These are phyloP conservation scores for Chelonus formosanus DNA, from an alignment of 2,888 invertebrate genomes.

Conservation along the genomic window DNA sequence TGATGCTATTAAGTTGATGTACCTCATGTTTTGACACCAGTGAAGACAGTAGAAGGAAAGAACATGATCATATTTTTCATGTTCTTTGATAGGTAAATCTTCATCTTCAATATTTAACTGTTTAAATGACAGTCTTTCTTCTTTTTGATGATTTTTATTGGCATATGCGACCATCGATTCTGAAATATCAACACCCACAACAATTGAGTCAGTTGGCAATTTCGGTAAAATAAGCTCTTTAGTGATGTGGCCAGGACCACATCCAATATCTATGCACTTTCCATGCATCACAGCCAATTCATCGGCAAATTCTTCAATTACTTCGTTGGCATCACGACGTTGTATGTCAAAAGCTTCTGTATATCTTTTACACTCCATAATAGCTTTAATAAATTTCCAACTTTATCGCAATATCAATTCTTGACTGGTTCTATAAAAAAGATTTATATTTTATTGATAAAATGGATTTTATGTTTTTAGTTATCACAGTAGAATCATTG, in stretches of 20 bases:
- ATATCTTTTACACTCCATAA: constrained; percentile 66
- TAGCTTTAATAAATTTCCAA: background rate
- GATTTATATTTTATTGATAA: no score
- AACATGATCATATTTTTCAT: constrained; percentile 72
- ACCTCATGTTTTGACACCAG: constrained; percentile 81
- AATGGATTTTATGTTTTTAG: no score
- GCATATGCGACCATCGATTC: constrained; percentile 77
- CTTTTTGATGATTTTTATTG: constrained; percentile 67
- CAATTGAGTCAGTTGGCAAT: constrained; percentile 68
- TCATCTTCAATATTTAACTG: constrained; percentile 70
- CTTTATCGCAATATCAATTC: background rate
- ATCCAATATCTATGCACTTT: constrained; percentile 73
- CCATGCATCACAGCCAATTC: constrained; percentile 58
- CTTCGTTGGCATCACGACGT: constrained; percentile 72
- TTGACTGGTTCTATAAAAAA: no score
- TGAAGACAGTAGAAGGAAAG: constrained; percentile 83
- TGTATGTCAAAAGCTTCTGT: constrained; percentile 75
- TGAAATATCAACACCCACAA: constrained; percentile 72
- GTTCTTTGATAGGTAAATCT: constrained; percentile 66
- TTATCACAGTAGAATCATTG: no score
- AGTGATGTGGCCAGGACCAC: constrained; percentile 78
- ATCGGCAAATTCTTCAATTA: constrained; percentile 72
- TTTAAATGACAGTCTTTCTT: constrained; percentile 66
- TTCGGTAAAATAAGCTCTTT: constrained; percentile 72
- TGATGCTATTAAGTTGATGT: constrained; percentile 42